These are phyloP conservation scores for Hippasteria phrygiana DNA, from an alignment of 53 echinoderm and acorn worm species.

Conservation along the genomic window DNA sequence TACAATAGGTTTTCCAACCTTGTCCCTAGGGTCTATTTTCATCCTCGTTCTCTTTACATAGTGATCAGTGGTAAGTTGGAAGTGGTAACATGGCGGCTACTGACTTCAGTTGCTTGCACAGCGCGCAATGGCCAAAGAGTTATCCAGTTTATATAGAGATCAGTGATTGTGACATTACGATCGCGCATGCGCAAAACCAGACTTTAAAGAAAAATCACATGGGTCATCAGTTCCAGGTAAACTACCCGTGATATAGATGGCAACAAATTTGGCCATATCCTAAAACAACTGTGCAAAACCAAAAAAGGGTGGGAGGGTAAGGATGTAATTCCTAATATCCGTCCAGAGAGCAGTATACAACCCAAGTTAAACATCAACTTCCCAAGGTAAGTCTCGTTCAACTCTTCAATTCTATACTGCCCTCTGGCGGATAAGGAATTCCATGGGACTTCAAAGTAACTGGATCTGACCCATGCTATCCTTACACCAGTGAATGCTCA, in stretches of 20 bases:
- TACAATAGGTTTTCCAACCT: too few species aligned
- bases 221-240: not conserved
- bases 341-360: constrained; percentile 40
- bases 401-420: constrained; percentile 20
- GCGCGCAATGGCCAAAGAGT: too few species aligned
- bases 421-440: constrained; percentile 36
- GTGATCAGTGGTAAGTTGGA: too few species aligned
- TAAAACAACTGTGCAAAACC: not conserved
- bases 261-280: not conserved
- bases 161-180: too few species aligned
- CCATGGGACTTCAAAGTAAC: constrained; percentile 52
- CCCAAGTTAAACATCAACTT: constrained; percentile 46
- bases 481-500: not conserved
- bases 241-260: not conserved
- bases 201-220: not conserved
- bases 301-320: not conserved
- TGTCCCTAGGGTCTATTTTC: too few species aligned
- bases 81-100: too few species aligned
- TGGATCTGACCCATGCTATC: constrained; percentile 22
- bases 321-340: constrained; percentile 49
- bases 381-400: constrained; percentile 55
- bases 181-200: constrained; percentile 3
- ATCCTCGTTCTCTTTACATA: too few species aligned
- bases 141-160: too few species aligned
- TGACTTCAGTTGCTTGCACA: too few species aligned